Evolutionary conservation across 2,113 vertebrate species (phyloP).

Genomic region (Nyctereutes procyonoides): DNA sequence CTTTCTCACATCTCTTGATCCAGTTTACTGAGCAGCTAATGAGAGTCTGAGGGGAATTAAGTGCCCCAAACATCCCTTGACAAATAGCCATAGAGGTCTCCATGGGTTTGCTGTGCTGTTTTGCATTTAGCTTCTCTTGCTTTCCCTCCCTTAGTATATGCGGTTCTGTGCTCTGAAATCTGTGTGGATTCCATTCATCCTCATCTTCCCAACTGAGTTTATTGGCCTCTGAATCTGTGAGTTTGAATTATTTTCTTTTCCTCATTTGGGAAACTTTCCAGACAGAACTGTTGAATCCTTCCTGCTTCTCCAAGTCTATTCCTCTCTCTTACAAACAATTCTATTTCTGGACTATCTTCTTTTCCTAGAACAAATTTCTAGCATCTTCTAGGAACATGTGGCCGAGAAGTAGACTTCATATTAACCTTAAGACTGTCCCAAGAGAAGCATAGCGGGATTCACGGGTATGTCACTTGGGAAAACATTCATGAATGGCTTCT

Average conservation of each 20-base stretch:
- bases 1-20: neutral
- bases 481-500: neutral
- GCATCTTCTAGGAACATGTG: neutral
- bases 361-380: constrained; percentile 2
- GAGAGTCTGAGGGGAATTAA: neutral
- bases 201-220: neutral
- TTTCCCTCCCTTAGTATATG: neutral
- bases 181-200: neutral
- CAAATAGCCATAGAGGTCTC: no score
- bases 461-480: neutral
- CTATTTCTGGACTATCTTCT: neutral
- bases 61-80: no score
- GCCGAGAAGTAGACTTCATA: neutral
- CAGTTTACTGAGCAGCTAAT: neutral
- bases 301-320: neutral
- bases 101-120: neutral
- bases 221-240: neutral
- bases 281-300: neutral
- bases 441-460: neutral
- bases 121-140: neutral
- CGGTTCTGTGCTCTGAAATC: neutral
- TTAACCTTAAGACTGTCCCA: neutral
- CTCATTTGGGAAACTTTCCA: neutral
- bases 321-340: neutral
- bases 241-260: neutral